Evolutionary conservation across 2,888 invertebrate genomes (phyloP).

Genomic region (Eilema griseolum): DNA sequence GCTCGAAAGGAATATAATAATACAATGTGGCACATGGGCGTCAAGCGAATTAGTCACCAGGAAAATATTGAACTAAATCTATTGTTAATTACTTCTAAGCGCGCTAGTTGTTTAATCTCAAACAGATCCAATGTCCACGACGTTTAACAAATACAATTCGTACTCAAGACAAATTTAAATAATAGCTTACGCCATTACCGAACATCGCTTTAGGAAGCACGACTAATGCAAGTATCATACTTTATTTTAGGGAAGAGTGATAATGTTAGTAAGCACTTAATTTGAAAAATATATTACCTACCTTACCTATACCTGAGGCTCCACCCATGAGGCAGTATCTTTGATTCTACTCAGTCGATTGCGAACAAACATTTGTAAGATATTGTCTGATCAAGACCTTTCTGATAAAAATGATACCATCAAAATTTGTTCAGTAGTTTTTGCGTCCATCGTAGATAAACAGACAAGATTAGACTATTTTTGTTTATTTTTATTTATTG

Average conservation of each 20-base stretch:
- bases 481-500: too few species aligned
- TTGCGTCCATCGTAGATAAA: too few species aligned
- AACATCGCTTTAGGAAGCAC: slow-evolving; percentile 56
- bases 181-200: slow-evolving; percentile 61
- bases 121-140: slow-evolving; percentile 57
- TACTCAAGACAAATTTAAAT: slow-evolving; percentile 61
- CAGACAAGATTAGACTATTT: too few species aligned
- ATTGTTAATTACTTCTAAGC: slow-evolving; percentile 73
- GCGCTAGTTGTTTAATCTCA: slow-evolving; percentile 69
- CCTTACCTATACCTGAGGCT: too few species aligned
- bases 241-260: neutral
- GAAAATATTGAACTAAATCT: slow-evolving; percentile 77
- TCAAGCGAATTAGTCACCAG: slow-evolving; percentile 72
- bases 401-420: too few species aligned
- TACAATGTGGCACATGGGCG: slow-evolving; percentile 49
- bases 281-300: too few species aligned
- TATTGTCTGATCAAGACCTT: too few species aligned
- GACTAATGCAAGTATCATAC: slow-evolving; percentile 6
- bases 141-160: slow-evolving; percentile 59
- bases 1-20: slow-evolving; percentile 34
- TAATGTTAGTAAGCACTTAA: neutral
- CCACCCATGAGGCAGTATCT: too few species aligned
- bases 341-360: too few species aligned
- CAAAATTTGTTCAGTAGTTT: too few species aligned
- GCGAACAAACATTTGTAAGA: too few species aligned